Evolutionary conservation across 2,888 invertebrate species (phyloP), one percentile per base, ranked within the genome.

Genomic region (Leptopilina myrica): DNA sequence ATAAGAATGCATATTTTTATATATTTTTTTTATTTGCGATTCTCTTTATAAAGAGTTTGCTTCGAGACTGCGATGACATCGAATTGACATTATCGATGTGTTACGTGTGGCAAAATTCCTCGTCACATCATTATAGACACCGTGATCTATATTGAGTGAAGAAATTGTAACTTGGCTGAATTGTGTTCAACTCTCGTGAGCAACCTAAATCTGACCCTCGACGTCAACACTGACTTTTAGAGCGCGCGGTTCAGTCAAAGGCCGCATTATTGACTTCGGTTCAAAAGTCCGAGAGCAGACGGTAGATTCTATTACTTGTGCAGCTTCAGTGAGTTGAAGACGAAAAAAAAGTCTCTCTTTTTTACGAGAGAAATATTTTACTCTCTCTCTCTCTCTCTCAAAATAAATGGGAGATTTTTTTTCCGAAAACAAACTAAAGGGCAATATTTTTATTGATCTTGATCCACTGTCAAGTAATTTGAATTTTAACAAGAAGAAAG

Each of bases 171-270:
- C 49, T 65, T 65, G 79, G 76, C 67, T 79, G 59, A 49, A 49
- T 62, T 62, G 62, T 20, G 20, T 62, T 62, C 78, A 65, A 64
- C 46, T 64, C 49, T 76, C 20, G 80, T 5, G 33, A 76, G 75
- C 78, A 78, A 85, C 85, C 89, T 89, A 89, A 90, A 90, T 88
- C 82, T 88, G 90, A 89, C 88, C 90, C 88, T 87, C 88, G 85
- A 86, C 89, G 88, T 88, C 88, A 85, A 83, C 84, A 87, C 78
- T 87, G 89, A 88, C 88, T 88, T 88, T 88, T 87, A 89, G 87
- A 85, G 84, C 77, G 84, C 77, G 83, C 85, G 83, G 87, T 84
- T 88, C 88, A 86, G 89, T 88, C 88, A 88, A 88, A 89, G 89
- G 89, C 86, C 87, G 85, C 86, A 87, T 88, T 88, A 90, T 88